Evolutionary conservation across 2,113 vertebrate genomes (phyloP).

Genomic region (Lepisosteus osseus): DNA sequence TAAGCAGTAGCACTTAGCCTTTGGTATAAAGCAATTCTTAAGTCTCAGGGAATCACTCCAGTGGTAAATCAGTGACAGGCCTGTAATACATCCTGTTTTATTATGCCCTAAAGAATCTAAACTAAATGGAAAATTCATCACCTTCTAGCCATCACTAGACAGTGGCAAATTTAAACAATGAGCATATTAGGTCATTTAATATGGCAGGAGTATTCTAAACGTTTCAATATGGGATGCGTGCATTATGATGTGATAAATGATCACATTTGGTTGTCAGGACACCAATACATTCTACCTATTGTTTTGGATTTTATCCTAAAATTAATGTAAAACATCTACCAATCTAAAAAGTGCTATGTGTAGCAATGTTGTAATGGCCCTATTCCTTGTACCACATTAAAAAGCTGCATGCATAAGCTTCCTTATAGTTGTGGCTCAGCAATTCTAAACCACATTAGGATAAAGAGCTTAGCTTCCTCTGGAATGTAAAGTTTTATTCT

Average conservation of each 20-base stretch:
- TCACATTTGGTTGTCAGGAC: not conserved
- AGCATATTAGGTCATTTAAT: not conserved
- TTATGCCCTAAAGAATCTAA: not conserved
- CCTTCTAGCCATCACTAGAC: conserved; percentile 4
- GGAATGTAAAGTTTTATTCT: no score
- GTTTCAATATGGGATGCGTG: not conserved
- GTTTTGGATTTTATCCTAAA: no score
- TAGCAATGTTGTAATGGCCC: no score
- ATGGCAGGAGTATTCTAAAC: not conserved
- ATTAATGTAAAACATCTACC: no score
- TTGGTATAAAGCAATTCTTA: conserved; percentile 18
- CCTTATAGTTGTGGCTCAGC: no score
- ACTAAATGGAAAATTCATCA: not conserved
- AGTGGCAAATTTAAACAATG: not conserved
- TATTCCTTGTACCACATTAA: no score
- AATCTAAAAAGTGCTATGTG: no score
- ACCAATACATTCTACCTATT: no score
- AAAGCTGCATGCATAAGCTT: no score
- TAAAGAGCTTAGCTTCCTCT: no score
- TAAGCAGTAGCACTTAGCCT: not conserved
- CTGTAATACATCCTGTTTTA: conserved; percentile 14
- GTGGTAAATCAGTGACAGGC: conserved; percentile 13
- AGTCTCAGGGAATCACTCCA: not conserved
- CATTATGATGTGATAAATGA: not conserved
- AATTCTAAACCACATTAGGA: no score